These are phyloP conservation scores for Nymphalis urticae DNA, from an alignment of 2,888 invertebrate species.

Conservation along the genomic window DNA sequence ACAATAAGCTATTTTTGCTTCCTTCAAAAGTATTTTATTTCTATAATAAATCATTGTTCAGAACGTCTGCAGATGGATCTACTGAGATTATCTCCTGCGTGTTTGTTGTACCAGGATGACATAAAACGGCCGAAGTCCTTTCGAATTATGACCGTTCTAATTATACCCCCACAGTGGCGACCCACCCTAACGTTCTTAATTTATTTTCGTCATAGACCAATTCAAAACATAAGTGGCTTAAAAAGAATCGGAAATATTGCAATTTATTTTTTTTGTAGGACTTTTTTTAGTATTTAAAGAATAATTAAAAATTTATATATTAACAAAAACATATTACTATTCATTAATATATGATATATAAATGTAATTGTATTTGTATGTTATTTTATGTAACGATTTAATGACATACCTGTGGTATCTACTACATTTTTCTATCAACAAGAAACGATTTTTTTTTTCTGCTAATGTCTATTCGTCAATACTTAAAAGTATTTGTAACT, in stretches of 20 bases:
- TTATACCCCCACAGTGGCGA: slow-evolving; percentile 46
- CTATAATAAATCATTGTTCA: slow-evolving; percentile 16
- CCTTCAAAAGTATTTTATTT: not conserved
- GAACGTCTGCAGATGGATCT: slow-evolving; percentile 13
- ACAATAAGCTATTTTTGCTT: not conserved
- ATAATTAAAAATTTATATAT: too few species aligned
- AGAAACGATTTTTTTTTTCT: too few species aligned
- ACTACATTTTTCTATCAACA: too few species aligned
- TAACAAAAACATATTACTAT: not conserved
- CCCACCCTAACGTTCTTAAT: slow-evolving; percentile 54
- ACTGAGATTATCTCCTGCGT: slow-evolving; percentile 25
- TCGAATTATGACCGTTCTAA: slow-evolving; percentile 48
- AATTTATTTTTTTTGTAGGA: not conserved
- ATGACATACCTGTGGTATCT: too few species aligned
- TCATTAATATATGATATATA: too few species aligned
- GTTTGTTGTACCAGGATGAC: slow-evolving; percentile 20
- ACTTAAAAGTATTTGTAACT: slow-evolving; percentile 21
- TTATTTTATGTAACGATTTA: too few species aligned
- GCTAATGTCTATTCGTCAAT: not conserved
- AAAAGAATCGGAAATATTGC: not conserved
- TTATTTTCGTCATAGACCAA: slow-evolving; percentile 49
- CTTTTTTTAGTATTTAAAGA: not conserved
- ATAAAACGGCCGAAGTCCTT: slow-evolving; percentile 34
- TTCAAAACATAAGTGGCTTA: slow-evolving; percentile 8
- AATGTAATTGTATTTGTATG: too few species aligned